Evolutionary conservation across 2,888 invertebrate species (phyloP).

Genomic region (Melikaiella ostensackeni): DNA sequence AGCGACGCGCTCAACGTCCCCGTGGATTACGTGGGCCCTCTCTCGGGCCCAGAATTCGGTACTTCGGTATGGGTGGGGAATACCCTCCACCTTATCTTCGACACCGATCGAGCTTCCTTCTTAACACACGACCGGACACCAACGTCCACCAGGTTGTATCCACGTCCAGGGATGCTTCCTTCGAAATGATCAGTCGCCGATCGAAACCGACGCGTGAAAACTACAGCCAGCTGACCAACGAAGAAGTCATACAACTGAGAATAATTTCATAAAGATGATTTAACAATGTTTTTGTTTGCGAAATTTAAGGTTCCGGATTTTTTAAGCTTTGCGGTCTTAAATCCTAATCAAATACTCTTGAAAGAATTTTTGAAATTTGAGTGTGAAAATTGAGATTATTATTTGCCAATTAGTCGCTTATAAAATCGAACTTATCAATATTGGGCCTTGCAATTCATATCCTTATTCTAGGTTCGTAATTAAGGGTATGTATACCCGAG

Average conservation of each 20-base stretch:
- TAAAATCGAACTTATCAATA: no score
- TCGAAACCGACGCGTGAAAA: conserved; percentile 39
- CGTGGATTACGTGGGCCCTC: conserved; percentile 58
- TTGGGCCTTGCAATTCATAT: no score
- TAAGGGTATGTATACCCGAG: no score
- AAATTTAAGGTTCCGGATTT: no score
- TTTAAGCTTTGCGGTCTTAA: no score
- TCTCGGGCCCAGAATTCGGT: conserved; percentile 64
- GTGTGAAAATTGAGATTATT: no score
- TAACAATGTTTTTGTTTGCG: no score
- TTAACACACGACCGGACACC: conserved; percentile 75
- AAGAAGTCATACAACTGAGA: conserved; percentile 27
- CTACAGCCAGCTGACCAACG: conserved; percentile 31
- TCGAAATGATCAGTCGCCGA: conserved; percentile 10
- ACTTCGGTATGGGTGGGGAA: conserved; percentile 56
- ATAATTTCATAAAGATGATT: not conserved
- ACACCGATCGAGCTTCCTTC: conserved; percentile 75
- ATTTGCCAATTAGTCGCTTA: no score
- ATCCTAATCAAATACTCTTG: no score
- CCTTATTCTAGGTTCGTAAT: no score
- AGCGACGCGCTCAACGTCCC: conserved; percentile 69
- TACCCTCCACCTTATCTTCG: conserved; percentile 70
- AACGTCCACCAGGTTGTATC: conserved; percentile 50
- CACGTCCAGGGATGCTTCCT: conserved; percentile 43
- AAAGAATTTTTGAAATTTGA: no score